Base-by-base conservation (phyloP, 2,797 vertebrate genomes). In the Urophycis tenuis region DNA sequence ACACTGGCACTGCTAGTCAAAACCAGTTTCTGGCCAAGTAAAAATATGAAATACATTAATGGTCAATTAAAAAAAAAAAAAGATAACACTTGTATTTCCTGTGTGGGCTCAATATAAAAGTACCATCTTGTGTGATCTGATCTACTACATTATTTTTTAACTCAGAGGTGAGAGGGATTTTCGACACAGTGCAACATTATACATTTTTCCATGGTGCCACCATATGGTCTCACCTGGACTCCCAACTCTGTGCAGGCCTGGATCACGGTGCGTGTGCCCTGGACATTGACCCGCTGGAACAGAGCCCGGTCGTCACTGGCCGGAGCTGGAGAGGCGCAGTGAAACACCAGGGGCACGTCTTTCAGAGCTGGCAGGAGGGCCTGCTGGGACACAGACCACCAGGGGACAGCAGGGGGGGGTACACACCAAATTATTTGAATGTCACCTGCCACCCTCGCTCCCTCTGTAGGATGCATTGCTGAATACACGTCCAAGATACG, bases 1-100 rank as follows among this genome's bases (percentile, higher is more conserved):
- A 99, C 98, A 75, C 98, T 99, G 85, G 98, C 97, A 83, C 96
- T 99, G 91, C 97, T 99, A 3, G 97, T 99, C 87, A 99, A 86
- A 81, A 99, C 94, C 80, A 99, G 82, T 91, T 95, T 98, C 98
- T 99, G 87, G 32, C 19, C 72, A 9, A 60, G 25, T 10, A 60
- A 1, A 25, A 11, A 60, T 10, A 60, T 0, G 5, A 25, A 60
- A 9, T 25, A 60, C n/a, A 60, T 60, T n/a, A 60, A 60, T 60
- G n/a, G 53, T 25, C 25, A 25, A 25, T 25, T n/a, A n/a, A n/a
- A n/a, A n/a, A n/a, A n/a, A n/a, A n/a, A n/a, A n/a, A 60, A 60
- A 60, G 25, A n/a, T 1, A 53, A 53, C 36, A 5, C 53, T 29
- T 10, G 5, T 19, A 70, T 70, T 32, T 30, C 11, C 6, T 14